Evolutionary conservation across 2,797 vertebrate genomes (phyloP).

Genomic region (Erpetoichthys calabaricus): DNA sequence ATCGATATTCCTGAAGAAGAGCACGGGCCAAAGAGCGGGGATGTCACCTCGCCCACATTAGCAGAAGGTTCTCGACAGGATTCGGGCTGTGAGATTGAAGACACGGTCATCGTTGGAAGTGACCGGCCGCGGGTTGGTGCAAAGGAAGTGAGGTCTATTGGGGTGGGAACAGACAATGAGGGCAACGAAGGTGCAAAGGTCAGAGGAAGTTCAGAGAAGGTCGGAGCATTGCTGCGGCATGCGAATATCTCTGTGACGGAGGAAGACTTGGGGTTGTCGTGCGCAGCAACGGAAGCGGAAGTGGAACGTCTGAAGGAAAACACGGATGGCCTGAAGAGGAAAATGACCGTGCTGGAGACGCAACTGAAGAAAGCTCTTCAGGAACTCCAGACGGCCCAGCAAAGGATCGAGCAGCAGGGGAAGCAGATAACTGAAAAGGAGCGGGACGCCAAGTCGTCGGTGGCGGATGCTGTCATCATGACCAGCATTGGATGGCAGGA

Average conservation of each 20-base stretch:
- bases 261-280: constrained; percentile 53
- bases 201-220: neutral
- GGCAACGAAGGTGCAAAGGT: constrained; percentile 14
- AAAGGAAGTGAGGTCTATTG: constrained; percentile 47
- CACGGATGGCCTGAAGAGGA: constrained; percentile 46
- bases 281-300: constrained; percentile 9
- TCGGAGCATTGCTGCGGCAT: constrained; percentile 17
- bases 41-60: constrained; percentile 35
- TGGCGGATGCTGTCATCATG: constrained; percentile 44
- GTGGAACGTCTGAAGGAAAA: constrained; percentile 37
- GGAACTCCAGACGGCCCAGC: constrained; percentile 57
- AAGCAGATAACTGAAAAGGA: constrained; percentile 21
- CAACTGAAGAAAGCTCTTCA: constrained; percentile 55
- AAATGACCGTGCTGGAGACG: constrained; percentile 59
- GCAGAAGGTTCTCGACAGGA: constrained; percentile 46
- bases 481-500: constrained; percentile 49
- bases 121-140: constrained; percentile 25
- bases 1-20: constrained; percentile 73
- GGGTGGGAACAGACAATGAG: constrained; percentile 42
- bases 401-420: constrained; percentile 23
- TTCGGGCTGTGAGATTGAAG: constrained; percentile 60
- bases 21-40: constrained; percentile 4
- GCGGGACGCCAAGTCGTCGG: constrained; percentile 15
- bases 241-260: constrained; percentile 67
- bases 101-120: constrained; percentile 51